Evolutionary conservation across 1,140 invertebrate genomes (phyloP).

Genomic region (Drosophila oshimai): DNA sequence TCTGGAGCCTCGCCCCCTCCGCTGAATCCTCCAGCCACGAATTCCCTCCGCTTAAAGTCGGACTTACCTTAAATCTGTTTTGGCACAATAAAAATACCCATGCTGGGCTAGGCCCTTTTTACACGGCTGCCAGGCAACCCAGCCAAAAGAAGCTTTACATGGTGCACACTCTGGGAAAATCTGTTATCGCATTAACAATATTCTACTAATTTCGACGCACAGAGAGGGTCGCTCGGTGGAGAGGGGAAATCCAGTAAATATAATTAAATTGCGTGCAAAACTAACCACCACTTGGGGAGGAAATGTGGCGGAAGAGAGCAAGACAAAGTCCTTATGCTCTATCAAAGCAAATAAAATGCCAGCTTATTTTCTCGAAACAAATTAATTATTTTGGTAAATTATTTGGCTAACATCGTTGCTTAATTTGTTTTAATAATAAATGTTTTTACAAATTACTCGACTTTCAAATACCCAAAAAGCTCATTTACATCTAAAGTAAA

Average conservation of each 20-base stretch:
- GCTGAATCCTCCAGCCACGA: no score
- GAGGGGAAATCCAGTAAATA: constrained; percentile 49
- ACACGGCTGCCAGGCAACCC: constrained; percentile 22
- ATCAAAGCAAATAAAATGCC: not conserved
- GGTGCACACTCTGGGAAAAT: constrained; percentile 40
- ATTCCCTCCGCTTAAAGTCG: constrained; percentile 18
- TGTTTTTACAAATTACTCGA: no score
- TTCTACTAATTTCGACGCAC: constrained; percentile 68
- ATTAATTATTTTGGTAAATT: not conserved
- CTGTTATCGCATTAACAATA: constrained; percentile 79
- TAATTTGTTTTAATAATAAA: no score
- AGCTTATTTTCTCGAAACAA: not conserved
- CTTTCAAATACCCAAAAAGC: no score
- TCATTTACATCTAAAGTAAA: no score
- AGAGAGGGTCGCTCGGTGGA: constrained; percentile 10
- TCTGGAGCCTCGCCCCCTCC: not conserved
- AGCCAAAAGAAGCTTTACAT: constrained; percentile 44
- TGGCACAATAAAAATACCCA: constrained; percentile 52
- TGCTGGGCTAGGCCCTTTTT: constrained; percentile 4
- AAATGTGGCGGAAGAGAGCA: not conserved
- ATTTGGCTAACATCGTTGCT: no score
- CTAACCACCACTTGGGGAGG: constrained; percentile 36
- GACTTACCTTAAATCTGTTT: constrained; percentile 59
- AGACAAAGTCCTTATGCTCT: not conserved
- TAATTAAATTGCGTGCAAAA: constrained; percentile 78